These are phyloP conservation scores for Falco novaeseelandiae DNA, from an alignment of 2,797 vertebrate genomes.

Conservation along the genomic window DNA sequence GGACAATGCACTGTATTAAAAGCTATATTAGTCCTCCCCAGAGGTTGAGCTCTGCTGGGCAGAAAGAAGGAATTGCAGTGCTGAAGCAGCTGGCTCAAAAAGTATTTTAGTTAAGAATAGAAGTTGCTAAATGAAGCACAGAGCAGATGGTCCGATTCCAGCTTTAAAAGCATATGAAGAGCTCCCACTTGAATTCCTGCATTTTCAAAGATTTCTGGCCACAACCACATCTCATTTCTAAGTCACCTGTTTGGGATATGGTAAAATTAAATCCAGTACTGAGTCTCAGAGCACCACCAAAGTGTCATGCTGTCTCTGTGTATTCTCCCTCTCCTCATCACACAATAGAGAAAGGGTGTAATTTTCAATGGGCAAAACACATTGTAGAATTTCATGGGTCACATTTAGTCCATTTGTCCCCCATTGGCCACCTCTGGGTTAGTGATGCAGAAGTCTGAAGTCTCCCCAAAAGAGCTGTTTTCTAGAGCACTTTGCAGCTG, in stretches of 20 bases:
- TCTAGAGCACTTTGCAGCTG: no score
- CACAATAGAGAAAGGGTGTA: not conserved
- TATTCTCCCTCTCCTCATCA: not conserved
- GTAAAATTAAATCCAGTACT: not conserved
- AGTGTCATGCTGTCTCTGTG: not conserved
- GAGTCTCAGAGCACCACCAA: not conserved
- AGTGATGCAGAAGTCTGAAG: no score
- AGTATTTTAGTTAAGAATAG: conserved; percentile 56
- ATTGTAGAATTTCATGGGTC: not conserved
- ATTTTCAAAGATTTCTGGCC: conserved; percentile 9
- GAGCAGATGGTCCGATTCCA: conserved; percentile 52
- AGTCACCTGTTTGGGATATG: not conserved
- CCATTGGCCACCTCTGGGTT: not conserved
- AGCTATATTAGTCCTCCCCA: not conserved
- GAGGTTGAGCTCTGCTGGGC: conserved; percentile 24
- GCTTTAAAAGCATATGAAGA: conserved; percentile 36
- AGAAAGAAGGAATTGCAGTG: conserved; percentile 17
- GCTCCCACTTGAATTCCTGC: conserved; percentile 24
- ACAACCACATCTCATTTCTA: not conserved
- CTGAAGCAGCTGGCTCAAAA: conserved; percentile 41
- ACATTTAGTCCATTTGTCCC: not conserved
- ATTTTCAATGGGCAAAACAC: not conserved
- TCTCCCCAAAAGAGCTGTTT: no score
- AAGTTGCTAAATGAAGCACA: conserved; percentile 51
- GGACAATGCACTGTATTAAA: not conserved